Base-by-base conservation (phyloP, 2,113 vertebrate species). In the Sitta europaea region DNA sequence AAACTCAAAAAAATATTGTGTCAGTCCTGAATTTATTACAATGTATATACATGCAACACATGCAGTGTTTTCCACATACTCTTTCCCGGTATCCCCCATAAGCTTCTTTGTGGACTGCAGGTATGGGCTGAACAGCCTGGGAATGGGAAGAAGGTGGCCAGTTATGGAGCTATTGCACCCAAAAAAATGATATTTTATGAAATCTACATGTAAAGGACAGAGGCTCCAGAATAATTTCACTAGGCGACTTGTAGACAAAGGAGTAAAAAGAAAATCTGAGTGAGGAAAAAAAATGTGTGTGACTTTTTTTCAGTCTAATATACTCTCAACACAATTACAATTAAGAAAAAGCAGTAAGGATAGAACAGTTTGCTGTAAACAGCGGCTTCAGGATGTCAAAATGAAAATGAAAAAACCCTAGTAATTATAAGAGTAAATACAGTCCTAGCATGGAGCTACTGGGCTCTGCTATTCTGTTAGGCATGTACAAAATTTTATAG, bases 131-230 rank as follows among this genome's bases (percentile, higher is more conserved):
- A 90, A 45, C 10, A 61, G 8, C 5, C 8, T 33, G 6, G 3
- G 3, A 35, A 7, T 0, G 0, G 55, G 59, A 77, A 80, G 9
- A 3, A 36, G 24, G 13, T 55, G 38, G 4, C 11, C 27, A 9
- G 6, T 55, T 92, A 59, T 81, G 24, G 14, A 81, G 12, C 3
- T 43, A 3, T 31, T 59, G n/a, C 23, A 47, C 19, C 8, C 24
- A 3, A 45, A 73, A 73, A 80, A 28, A 5, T 22, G 14, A 11
- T 24, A 17, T 36, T 67, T 73, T 73, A 22, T 75, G 66, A 68
- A 88, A 82, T 12, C 12, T 57, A 6, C 20, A 33, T 17, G 18
- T 19, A 35, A 54, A 74, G 17, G 38, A 66, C 12, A 74, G 76
- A 80, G 61, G 18, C 4, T 58, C 10, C 27, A 54, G 38, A 65